Evolutionary conservation across 2,113 vertebrate species (phyloP), one percentile per base, ranked within the genome.

Genomic region (Sinocyclocheilus grahami): DNA sequence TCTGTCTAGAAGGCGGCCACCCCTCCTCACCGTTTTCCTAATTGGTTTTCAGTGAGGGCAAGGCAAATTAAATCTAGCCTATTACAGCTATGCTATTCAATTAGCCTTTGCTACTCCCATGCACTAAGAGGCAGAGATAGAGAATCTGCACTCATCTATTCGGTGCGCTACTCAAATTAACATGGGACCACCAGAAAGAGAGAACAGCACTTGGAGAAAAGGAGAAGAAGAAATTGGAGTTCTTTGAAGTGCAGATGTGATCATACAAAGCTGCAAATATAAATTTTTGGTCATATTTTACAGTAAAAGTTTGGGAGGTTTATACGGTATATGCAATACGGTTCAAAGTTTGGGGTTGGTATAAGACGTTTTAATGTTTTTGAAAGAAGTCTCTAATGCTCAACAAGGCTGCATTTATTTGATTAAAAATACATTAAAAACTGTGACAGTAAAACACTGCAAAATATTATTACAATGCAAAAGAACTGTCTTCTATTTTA

Each of bases 51-150:
- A 82, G 42, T 84, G 60, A 78, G 69, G 78, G 58, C 53, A 85
- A 67, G 82, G 71, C 84, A 55, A 85, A 85, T 89, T 87, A 82
- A 85, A 85, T 89, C 78, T 87, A 55, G 51, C 51, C 85, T 16
- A 85, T 87, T 85, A 87, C 79, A 84, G 75, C 51, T 63, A 72
- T 42, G 62, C 82, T 82, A 85, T 82, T 87, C 24, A 55, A 89
- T 89, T 85, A 85, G 85, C 82, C 88, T 85, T 77, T 77, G 78
- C 48, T 77, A 78, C 71, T 84, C 51, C 13, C 30, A 33, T 69
- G 58, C 39, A 75, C 82, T 76, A 69, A 74, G 77, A 80, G 63
- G 18, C 39, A 65, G 58, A 84, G 81, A 84, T 60, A 58, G 79
- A 82, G 83, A 30, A 80, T 53, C 46, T 72, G 62, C 62, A 51